These are phyloP conservation scores for Lasiurus cinereus DNA, from an alignment of 2,113 vertebrate genomes.

Conservation along the genomic window DNA sequence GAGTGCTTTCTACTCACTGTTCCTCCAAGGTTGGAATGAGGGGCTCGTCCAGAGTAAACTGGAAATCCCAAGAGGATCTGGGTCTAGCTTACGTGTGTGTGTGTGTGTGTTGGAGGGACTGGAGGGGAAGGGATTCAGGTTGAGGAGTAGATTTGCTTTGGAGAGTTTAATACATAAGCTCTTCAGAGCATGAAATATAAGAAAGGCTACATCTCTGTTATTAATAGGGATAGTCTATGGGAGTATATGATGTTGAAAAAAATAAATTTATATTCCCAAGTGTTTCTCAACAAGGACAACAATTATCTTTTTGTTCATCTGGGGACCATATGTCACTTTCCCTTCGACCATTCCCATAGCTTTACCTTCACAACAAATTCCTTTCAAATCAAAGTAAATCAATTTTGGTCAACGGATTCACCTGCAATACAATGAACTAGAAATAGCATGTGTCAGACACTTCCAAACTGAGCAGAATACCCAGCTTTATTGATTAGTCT, in stretches of 20 bases:
- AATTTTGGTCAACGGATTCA: conserved; percentile 33
- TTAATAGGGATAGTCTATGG: neutral
- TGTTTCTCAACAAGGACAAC: conserved; percentile 39
- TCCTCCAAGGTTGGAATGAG: conserved; percentile 42
- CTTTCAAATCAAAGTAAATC: conserved; percentile 41
- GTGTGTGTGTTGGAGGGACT: neutral
- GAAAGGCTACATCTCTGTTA: conserved; percentile 22
- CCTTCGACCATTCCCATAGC: neutral
- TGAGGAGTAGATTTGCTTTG: conserved; percentile 56
- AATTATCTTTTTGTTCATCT: neutral
- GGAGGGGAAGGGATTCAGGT: neutral
- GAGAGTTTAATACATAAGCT: conserved; percentile 41
- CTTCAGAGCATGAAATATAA: conserved; percentile 49
- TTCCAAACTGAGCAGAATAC: neutral
- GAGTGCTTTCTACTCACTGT: conserved; percentile 62
- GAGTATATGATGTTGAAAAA: conserved; percentile 19
- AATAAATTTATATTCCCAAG: conserved; percentile 36
- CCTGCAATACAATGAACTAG: neutral
- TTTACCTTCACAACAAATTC: neutral
- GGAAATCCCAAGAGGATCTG: conserved; percentile 59
- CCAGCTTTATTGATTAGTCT: neutral
- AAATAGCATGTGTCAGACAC: neutral
- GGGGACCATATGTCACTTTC: neutral
- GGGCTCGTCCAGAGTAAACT: conserved; percentile 18
- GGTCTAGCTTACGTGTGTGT: neutral